Evolutionary conservation across 2,888 invertebrate genomes (phyloP), one percentile per base, ranked within the genome.

Genomic region (Chrysolina americana): DNA sequence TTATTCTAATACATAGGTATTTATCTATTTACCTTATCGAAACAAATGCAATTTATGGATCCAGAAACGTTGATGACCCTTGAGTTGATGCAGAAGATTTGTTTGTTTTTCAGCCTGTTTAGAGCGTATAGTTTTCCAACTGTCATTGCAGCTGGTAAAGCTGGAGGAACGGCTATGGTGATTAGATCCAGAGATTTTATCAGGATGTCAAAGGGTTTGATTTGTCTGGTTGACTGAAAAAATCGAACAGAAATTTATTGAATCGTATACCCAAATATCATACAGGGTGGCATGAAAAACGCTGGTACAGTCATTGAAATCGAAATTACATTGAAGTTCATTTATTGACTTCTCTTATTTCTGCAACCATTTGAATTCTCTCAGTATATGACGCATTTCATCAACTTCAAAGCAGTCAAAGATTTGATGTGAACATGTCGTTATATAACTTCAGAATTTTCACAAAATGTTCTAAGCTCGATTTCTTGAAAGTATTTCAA

Each of bases 71-170:
- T 98, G 79, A 98, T 98, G 0, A 97, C 94, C 17, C 97, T 90
- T 0, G 98, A 98, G 84, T 97, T 97, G 78, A 98, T 96, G 84
- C 98, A 98, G 85, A 95, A 95, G 71, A 98, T 94, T 50, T 93
- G 89, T 66, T 93, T 92, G 59, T 91, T 91, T 86, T 94, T 92
- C 62, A 98, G 90, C 9, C 98, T 90, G 73, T 91, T 91, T 83
- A 98, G 95, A 0, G 98, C 98, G 87, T 97, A 96, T 81, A 97
- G 91, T n/a, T 95, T 93, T 0, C 98, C 98, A 2, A 98, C 96
- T 0, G 98, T 97, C 97, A 98, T 98, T 75, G 98, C 98, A 48
- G 98, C 98, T 1, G 98, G 98, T 36, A 98, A 88, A 0, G 98
- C 98, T 1, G 98, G 98, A 0, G 98, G 98, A 0, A 98, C 95